Evolutionary conservation across 2,888 invertebrate genomes (phyloP).

Genomic region (Phragmatobia fuliginosa): DNA sequence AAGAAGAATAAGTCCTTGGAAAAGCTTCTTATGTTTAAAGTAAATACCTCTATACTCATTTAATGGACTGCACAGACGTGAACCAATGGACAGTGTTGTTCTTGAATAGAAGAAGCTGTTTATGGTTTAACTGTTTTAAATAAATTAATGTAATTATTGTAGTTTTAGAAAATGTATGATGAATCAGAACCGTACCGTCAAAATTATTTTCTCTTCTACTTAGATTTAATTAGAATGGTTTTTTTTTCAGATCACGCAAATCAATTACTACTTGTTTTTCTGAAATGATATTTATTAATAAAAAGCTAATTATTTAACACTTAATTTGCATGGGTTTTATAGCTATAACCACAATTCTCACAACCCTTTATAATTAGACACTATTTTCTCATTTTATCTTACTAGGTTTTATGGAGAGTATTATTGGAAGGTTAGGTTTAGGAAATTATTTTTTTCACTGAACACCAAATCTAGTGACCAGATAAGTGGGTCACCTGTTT

Average conservation of each 20-base stretch:
- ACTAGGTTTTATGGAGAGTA: not conserved
- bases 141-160: not conserved
- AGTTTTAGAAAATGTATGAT: not conserved
- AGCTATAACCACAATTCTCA: no score
- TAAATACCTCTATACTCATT: not conserved
- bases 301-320: no score
- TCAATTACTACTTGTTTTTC: no score
- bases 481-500: slow-evolving; percentile 52
- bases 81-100: not conserved
- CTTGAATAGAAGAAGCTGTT: not conserved
- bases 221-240: no score
- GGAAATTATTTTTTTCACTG: slow-evolving; percentile 1
- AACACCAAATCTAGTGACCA: slow-evolving; percentile 29
- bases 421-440: not conserved
- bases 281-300: no score
- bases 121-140: no score
- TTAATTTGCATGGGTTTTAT: not conserved
- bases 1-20: not conserved
- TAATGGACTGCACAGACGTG: not conserved
- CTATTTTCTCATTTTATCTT: not conserved
- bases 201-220: no score
- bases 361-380: not conserved
- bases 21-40: no score
- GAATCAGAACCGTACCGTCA: no score
- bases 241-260: no score